These are phyloP conservation scores for Petrocephalus schoutedeni DNA, from an alignment of 2,797 vertebrate species.

Conservation along the genomic window DNA sequence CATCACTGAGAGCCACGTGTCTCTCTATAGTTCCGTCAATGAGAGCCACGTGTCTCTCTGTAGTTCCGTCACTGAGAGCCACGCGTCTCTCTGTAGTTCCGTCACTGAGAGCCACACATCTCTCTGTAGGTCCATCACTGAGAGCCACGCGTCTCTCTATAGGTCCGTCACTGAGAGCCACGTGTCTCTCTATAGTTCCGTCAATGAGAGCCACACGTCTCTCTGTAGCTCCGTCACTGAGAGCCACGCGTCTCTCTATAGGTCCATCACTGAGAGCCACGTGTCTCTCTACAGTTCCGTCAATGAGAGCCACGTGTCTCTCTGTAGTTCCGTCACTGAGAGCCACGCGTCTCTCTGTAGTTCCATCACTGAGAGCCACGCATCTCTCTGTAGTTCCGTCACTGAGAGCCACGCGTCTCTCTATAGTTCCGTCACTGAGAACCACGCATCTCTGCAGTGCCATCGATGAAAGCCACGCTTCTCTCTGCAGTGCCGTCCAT, in stretches of 20 bases:
- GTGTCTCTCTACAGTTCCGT: background rate
- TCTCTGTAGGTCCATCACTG: no score
- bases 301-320: background rate
- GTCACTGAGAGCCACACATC: no score
- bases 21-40: slow-evolving; percentile 8
- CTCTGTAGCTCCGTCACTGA: no score
- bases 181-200: no score
- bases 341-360: background rate
- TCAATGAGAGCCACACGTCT: no score
- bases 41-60: no score
- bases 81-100: no score
- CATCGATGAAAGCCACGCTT: background rate
- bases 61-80: no score
- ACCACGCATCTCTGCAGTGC: background rate
- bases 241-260: no score
- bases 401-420: background rate
- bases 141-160: no score
- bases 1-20: background rate
- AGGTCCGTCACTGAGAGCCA: no score
- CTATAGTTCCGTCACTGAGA: slow-evolving; percentile 19
- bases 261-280: background rate
- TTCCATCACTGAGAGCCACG: background rate
- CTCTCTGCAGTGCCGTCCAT: background rate
- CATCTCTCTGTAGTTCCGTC: background rate
- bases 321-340: slow-evolving; percentile 13